Percentiles rank a stretch among this genome's conserved stretches.
phyloP scores from a whole-genome alignment of 92 coral and sea anemone species.

The Palythoa grandis region DNA sequence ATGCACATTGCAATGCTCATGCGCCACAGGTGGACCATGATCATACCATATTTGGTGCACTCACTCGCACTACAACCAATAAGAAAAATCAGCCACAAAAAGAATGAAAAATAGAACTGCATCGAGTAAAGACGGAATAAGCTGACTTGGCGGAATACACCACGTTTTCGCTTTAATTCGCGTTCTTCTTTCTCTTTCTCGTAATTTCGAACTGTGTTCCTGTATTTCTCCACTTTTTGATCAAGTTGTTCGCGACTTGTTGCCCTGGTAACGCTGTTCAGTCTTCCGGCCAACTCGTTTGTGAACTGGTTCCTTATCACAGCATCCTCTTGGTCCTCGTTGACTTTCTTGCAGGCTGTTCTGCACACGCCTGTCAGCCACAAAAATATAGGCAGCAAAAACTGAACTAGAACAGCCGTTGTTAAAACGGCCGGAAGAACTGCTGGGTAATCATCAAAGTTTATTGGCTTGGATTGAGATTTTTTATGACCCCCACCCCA shows the following conservation, averaged over 20 bases:
- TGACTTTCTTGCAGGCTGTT: constrained; percentile 45
- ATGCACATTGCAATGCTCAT: constrained; percentile 65
- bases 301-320: constrained; percentile 51
- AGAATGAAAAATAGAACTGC: constrained; percentile 70
- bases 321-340: constrained; percentile 61
- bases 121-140: constrained; percentile 63
- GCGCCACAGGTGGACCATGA: constrained; percentile 54
- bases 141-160: constrained; percentile 66
- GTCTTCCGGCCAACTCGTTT: constrained; percentile 53
- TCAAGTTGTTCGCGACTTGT: constrained; percentile 66
- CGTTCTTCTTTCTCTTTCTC: constrained; percentile 52
- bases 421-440: constrained; percentile 63
- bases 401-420: constrained; percentile 55
- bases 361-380: constrained; percentile 56
- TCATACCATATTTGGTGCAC: constrained; percentile 57
- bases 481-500: constrained; percentile 17
- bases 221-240: constrained; percentile 61
- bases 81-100: constrained; percentile 65
- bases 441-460: constrained; percentile 70
- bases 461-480: constrained; percentile 25
- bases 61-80: constrained; percentile 61
- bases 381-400: constrained; percentile 53
- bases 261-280: constrained; percentile 67
- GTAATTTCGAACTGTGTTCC: constrained; percentile 57
- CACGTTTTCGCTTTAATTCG: constrained; percentile 67